Conservation (phyloP, 2,888 invertebrate species). For the Gymnocheta viridis region DNA sequence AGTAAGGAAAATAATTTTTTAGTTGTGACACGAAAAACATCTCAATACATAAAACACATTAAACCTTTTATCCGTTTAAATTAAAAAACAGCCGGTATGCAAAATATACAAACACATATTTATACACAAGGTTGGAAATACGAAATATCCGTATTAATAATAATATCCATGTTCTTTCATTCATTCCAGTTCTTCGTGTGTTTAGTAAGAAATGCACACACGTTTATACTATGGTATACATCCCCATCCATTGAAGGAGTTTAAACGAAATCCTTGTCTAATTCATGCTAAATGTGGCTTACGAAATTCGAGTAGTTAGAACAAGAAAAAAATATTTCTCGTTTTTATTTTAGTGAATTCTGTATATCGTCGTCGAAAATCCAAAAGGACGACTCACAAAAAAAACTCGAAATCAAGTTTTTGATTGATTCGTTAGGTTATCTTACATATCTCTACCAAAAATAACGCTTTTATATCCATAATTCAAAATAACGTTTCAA, state of each 20-base stretch:
- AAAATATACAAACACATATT: neutral
- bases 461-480: too few species aligned
- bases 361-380: too few species aligned
- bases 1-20: slow-evolving; percentile 33
- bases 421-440: too few species aligned
- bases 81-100: neutral
- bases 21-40: slow-evolving; percentile 44
- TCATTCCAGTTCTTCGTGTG: neutral
- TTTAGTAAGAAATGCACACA: neutral
- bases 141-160: neutral
- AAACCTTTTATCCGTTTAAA: neutral
- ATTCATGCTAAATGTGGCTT: slow-evolving; percentile 62
- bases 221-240: neutral
- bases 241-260: neutral
- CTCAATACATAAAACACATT: neutral
- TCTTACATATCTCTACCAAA: too few species aligned
- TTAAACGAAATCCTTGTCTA: slow-evolving; percentile 58
- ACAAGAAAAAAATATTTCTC: slow-evolving; percentile 20
- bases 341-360: slow-evolving; percentile 14
- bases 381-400: too few species aligned
- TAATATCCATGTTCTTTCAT: slow-evolving; percentile 23
- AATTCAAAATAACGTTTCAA: too few species aligned
- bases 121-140: too few species aligned
- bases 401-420: too few species aligned
- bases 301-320: slow-evolving; percentile 54